phyloP scores from a whole-genome alignment of 2,888 invertebrate species.

The Hirtodrosophila alboralis region DNA sequence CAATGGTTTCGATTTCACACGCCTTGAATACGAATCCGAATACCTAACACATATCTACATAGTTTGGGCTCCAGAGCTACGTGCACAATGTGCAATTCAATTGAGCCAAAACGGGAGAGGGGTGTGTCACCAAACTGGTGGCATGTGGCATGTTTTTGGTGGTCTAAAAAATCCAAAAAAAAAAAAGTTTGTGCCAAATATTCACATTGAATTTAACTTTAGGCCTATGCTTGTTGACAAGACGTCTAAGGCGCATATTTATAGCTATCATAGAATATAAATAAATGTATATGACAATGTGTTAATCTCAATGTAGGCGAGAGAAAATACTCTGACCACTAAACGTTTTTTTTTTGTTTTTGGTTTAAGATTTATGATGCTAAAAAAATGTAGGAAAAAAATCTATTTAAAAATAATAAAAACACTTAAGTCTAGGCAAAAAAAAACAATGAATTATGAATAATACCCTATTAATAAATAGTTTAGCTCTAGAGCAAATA shows the following conservation, averaged over 20 bases:
- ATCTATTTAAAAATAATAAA: constrained; percentile 34
- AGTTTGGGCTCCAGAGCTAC: constrained; percentile 22
- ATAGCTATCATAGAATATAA: constrained; percentile 26
- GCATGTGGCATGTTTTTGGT: constrained; percentile 35
- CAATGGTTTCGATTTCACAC: constrained; percentile 75
- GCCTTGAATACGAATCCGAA: constrained; percentile 40
- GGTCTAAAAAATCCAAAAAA: constrained; percentile 14
- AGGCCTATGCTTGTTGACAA: constrained; percentile 32
- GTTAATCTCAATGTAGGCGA: constrained; percentile 51
- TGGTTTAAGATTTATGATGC: constrained; percentile 27
- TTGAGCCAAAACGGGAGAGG: too few relatives aligned
- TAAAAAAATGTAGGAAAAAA: constrained; percentile 11
- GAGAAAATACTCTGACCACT: constrained; percentile 28
- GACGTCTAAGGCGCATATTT: constrained; percentile 36
- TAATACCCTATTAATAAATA: constrained; percentile 50
- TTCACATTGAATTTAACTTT: constrained; percentile 28
- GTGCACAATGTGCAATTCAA: constrained; percentile 27
- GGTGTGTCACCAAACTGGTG: not conserved
- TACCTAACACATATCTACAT: constrained; percentile 33
- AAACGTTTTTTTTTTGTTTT: constrained; percentile 32
- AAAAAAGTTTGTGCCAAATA: constrained; percentile 9
- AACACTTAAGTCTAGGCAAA: constrained; percentile 53
- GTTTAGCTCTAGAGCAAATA: not conserved
- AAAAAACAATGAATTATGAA: constrained; percentile 50
- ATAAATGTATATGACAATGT: constrained; percentile 31